Percentiles rank a stretch among this genome's conserved stretches.
These are phyloP conservation scores for Gymnothorax javanicus DNA, from an alignment of 2,797 vertebrate species.

Conservation along the genomic window DNA sequence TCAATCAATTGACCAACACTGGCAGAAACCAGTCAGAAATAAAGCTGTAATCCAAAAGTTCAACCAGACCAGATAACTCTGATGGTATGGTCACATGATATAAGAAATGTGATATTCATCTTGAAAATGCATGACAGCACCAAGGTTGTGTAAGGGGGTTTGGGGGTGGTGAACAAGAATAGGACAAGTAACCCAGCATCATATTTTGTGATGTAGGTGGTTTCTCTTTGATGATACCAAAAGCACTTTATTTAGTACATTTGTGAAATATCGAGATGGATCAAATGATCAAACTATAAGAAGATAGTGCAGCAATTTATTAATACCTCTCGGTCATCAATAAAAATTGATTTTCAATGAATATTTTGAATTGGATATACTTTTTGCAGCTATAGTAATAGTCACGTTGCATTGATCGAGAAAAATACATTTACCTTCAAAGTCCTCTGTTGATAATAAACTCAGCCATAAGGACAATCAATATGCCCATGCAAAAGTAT, in stretches of 20 bases:
- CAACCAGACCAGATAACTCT: neutral
- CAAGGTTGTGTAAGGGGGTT: neutral
- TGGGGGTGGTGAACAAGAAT: neutral
- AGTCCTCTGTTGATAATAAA: neutral
- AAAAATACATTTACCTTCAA: neutral
- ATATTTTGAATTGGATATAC: too few relatives aligned
- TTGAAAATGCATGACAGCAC: neutral
- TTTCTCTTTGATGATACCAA: neutral
- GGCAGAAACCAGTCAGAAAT: neutral
- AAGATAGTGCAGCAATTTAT: neutral
- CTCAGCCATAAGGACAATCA: neutral
- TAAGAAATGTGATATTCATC: neutral
- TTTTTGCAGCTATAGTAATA: too few relatives aligned
- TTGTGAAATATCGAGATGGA: neutral
- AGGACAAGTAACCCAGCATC: neutral
- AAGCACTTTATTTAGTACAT: neutral
- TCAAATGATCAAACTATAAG: neutral
- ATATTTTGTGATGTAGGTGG: neutral
- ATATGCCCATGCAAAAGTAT: neutral
- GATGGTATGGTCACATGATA: neutral
- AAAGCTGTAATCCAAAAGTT: neutral
- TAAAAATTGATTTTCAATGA: too few relatives aligned
- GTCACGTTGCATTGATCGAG: neutral
- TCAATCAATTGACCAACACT: neutral
- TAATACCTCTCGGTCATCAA: neutral